Percentiles rank a stretch among this genome's conserved stretches.
Conservation (phyloP, 1,140 invertebrate genomes). For the Achatina immaculata region DNA sequence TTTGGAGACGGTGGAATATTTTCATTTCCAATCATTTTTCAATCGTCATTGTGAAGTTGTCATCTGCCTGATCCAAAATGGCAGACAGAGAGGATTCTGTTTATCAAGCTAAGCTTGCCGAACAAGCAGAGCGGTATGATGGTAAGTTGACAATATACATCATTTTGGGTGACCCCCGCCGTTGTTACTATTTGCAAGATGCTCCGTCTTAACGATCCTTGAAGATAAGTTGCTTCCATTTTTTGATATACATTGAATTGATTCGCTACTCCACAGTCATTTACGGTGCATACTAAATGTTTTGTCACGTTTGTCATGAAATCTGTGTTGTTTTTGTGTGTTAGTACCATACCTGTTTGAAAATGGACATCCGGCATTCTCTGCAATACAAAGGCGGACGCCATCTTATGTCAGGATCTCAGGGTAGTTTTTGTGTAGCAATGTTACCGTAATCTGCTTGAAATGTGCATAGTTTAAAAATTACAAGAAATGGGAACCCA, state of each 20-base stretch:
- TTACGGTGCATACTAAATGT: not conserved
- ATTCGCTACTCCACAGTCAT: not conserved
- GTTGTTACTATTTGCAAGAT: not conserved
- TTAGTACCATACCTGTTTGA: not conserved
- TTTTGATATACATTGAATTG: not conserved
- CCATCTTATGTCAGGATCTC: too few relatives aligned
- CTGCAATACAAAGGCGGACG: not conserved
- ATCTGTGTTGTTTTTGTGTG: too few relatives aligned
- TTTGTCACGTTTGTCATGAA: too few relatives aligned
- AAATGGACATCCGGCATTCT: not conserved
- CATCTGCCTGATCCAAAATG: slow-evolving; percentile 55
- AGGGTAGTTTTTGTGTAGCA: too few relatives aligned
- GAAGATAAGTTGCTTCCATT: not conserved
- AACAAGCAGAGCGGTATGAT: slow-evolving; percentile 71
- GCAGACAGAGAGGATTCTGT: slow-evolving; percentile 63
- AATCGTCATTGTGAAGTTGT: slow-evolving; percentile 48
- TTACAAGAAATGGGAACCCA: too few relatives aligned
- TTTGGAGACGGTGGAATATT: slow-evolving; percentile 39
- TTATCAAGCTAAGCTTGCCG: slow-evolving; percentile 70
- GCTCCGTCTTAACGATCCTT: not conserved
- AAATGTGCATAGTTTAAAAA: too few relatives aligned
- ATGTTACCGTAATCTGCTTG: too few relatives aligned
- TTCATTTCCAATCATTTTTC: slow-evolving; percentile 52
- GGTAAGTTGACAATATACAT: slow-evolving; percentile 54
- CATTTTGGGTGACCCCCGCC: slow-evolving; percentile 1